Evolutionary conservation across 2,797 vertebrate genomes (phyloP), one percentile per base, ranked within the genome.

Genomic region (Fistularia tabacaria): DNA sequence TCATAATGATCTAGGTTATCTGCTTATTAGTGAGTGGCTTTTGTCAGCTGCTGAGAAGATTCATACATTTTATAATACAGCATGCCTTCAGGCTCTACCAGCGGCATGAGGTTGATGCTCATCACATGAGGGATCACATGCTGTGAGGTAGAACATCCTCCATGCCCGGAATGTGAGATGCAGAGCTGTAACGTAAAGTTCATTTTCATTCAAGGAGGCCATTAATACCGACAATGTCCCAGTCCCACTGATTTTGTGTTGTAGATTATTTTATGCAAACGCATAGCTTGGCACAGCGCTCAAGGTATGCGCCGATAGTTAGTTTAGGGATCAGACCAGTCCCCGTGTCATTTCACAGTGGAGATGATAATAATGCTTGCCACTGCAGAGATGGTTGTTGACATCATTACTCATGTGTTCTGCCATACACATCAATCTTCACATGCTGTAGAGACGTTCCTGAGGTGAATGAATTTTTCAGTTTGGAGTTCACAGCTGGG

Each of bases 401-500:
- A 91, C 88, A 89, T 90, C 88, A 88, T 92, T 89, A 90, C 88
- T 93, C 90, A 90, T 83, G 84, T 77, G 79, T 76, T 81, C 71
- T 78, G 79, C 89, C 77, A 76, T 79, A 73, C 58, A 46, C 89
- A 92, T 92, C 90, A 90, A 91, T 92, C 91, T 90, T 90, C 71
- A 66, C 77, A 63, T 64, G 62, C 72, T 66, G 68, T 80, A 79
- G 81, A 76, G 82, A 87, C 74, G 81, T 83, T 89, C 80, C 83
- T 78, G 88, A 91, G 86, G 90, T 90, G 88, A 91, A 88, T 87
- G 85, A 75, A 90, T 90, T 91, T 91, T 90, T 93, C 88, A 88
- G 86, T 85, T 81, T 60, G 60, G 85, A 83, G 90, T 92, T 93
- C 90, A 91, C 86, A 62, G 61, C 45, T 36, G 83, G 92, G 91